These are phyloP conservation scores for Gastracanthus pulcherrimus DNA, from an alignment of 2,888 invertebrate genomes.

Conservation along the genomic window DNA sequence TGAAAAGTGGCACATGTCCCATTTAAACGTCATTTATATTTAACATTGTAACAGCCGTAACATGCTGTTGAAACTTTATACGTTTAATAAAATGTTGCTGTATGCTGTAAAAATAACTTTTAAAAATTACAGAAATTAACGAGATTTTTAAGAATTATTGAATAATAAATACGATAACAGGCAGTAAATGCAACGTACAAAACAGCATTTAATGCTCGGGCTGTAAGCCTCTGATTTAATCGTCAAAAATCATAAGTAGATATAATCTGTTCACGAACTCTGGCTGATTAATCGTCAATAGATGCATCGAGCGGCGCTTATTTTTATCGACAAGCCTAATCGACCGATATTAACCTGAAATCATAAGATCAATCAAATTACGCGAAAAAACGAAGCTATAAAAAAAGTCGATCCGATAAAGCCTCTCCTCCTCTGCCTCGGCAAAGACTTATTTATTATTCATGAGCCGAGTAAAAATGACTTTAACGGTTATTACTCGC, in stretches of 20 bases:
- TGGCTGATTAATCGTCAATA: conserved; percentile 43
- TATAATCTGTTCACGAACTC: conserved; percentile 29
- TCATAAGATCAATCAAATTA: conserved; percentile 48
- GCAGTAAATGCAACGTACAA: not conserved
- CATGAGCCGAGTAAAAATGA: conserved; percentile 42
- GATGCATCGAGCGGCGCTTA: not conserved
- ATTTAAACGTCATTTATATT: not conserved
- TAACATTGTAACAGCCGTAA: not conserved
- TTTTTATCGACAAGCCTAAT: conserved; percentile 36
- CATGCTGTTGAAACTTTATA: not conserved
- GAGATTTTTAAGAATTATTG: not conserved
- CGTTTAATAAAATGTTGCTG: no score
- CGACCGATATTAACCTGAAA: conserved; percentile 43
- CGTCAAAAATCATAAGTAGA: conserved; percentile 40
- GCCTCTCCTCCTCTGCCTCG: not conserved
- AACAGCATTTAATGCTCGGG: not conserved
- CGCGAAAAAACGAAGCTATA: not conserved
- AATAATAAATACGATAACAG: conserved; percentile 26
- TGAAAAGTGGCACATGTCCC: not conserved
- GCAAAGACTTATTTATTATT: conserved; percentile 46
- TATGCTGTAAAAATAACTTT: not conserved
- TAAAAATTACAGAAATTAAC: not conserved
- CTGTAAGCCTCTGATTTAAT: conserved; percentile 18
- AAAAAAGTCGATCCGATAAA: not conserved
- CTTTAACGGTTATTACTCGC: conserved; percentile 49